Evolutionary conservation across 2,113 vertebrate species (phyloP).

Genomic region (Puntigrus tetrazona): DNA sequence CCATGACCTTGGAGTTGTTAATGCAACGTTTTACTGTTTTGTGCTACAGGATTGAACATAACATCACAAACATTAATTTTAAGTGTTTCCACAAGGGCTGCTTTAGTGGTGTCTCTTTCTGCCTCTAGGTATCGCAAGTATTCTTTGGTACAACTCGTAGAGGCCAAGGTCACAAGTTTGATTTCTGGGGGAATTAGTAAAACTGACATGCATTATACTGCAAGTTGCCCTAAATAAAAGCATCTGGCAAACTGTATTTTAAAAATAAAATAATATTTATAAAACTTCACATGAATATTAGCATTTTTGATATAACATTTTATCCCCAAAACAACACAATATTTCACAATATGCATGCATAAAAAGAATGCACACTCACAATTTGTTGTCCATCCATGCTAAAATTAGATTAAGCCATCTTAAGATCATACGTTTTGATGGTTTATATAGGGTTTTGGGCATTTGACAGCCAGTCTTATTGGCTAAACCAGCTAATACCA

Average conservation of each 20-base stretch:
- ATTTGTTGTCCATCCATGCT: neutral
- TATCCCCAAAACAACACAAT: neutral
- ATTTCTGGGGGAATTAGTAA: neutral
- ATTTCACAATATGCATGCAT: neutral
- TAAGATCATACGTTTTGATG: neutral
- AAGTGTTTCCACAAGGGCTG: no score
- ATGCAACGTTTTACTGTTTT: no score
- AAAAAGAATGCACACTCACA: neutral
- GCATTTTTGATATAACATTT: neutral
- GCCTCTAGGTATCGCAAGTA: no score
- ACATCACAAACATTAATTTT: no score
- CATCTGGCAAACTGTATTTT: neutral
- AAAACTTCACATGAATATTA: neutral
- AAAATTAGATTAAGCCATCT: neutral
- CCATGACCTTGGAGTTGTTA: no score
- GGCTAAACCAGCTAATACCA: slow-evolving; percentile 8
- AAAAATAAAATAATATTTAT: neutral
- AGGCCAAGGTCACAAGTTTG: neutral
- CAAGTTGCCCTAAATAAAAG: neutral
- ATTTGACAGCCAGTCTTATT: neutral
- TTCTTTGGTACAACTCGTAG: neutral
- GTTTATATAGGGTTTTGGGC: neutral
- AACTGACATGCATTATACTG: neutral
- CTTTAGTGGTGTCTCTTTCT: no score
- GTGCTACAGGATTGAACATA: no score